A percentile compares a stretch with the other conserved stretches of the same genome.
phyloP scores from a whole-genome alignment of 2,797 vertebrate genomes.

The Pagetopsis macropterus region DNA sequence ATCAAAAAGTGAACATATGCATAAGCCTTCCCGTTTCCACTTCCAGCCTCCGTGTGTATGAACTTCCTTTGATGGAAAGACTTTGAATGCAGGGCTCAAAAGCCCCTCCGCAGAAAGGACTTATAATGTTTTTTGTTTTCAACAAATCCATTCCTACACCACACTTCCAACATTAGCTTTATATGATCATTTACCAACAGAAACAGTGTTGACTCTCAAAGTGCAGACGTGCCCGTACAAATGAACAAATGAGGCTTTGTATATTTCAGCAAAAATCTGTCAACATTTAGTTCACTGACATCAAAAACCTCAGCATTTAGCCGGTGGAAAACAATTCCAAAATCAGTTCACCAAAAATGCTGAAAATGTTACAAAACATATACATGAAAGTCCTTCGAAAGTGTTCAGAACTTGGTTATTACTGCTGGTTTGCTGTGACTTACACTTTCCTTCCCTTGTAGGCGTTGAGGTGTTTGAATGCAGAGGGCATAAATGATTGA shows the following conservation, averaged over 20 bases:
- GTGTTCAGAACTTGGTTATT: neutral
- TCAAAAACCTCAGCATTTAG: constrained; percentile 15
- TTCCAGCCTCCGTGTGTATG: constrained; percentile 13
- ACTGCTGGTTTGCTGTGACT: constrained; percentile 10
- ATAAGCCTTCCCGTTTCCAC: constrained; percentile 20
- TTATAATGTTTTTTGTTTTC: constrained; percentile 30
- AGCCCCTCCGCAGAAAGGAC: constrained; percentile 24
- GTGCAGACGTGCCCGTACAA: neutral
- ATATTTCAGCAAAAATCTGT: no score
- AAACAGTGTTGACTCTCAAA: neutral
- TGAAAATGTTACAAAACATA: constrained; percentile 17
- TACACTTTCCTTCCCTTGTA: constrained; percentile 7
- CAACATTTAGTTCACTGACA: neutral
- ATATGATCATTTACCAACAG: constrained; percentile 1
- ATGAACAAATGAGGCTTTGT: neutral
- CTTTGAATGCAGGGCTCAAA: constrained; percentile 41
- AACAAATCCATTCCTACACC: constrained; percentile 12
- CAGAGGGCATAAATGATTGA: constrained; percentile 46
- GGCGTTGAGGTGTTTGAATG: constrained; percentile 33
- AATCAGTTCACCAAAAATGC: neutral
- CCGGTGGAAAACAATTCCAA: neutral
- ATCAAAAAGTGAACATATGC: constrained; percentile 16
- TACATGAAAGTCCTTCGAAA: constrained; percentile 1
- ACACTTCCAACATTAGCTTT: constrained; percentile 4
- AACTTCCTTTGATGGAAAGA: constrained; percentile 31